Evolutionary conservation across 2,113 vertebrate genomes (phyloP).

Genomic region (Lophotis ruficrista): DNA sequence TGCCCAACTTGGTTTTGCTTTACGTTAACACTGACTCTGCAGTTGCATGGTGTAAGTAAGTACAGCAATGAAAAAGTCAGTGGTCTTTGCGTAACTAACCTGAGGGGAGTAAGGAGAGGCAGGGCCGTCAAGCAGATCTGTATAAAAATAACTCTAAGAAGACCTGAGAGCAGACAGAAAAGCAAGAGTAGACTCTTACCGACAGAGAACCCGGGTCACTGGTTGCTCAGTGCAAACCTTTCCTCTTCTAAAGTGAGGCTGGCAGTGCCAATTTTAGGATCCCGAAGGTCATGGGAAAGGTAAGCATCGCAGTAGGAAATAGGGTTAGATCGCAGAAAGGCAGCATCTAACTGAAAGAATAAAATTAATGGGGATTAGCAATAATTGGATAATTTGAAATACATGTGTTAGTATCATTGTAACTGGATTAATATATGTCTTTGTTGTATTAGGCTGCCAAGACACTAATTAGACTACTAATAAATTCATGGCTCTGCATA

Average conservation of each 20-base stretch:
- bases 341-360: neutral
- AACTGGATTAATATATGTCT: constrained; percentile 23
- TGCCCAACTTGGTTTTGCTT: neutral
- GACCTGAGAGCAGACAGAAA: neutral
- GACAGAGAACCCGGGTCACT: neutral
- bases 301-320: neutral
- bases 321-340: neutral
- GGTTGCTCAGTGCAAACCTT: neutral
- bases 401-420: neutral
- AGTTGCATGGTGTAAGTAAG: neutral
- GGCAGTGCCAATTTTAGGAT: neutral
- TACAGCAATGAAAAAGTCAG: neutral
- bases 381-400: constrained; percentile 15
- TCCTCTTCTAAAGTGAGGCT: neutral
- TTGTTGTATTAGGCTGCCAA: constrained; percentile 21
- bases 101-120: neutral
- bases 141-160: neutral
- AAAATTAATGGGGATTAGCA: neutral
- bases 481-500: constrained; percentile 1
- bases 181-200: neutral
- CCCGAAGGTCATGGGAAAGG: neutral
- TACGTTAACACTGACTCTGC: neutral
- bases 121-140: neutral
- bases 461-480: constrained; percentile 25
- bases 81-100: neutral